These are phyloP conservation scores for Pelagia noctiluca DNA, from an alignment of 30 jellyfish, hydroid and myxozoan species.

Conservation along the genomic window DNA sequence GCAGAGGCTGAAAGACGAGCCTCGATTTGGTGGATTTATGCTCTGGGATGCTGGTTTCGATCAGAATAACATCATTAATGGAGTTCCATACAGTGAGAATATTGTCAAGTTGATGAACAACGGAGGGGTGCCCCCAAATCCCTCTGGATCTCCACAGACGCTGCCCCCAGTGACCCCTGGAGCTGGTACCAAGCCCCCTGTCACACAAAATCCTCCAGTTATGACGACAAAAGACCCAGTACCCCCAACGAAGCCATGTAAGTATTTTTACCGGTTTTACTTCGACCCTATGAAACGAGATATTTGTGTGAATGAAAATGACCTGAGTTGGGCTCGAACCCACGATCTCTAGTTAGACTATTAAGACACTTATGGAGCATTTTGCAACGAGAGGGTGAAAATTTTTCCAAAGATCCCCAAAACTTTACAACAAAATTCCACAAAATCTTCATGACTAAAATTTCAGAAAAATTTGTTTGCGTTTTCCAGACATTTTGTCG, in stretches of 20 bases:
- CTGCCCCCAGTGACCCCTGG: slow-evolving; percentile 80
- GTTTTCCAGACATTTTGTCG: too few relatives aligned
- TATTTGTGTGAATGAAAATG: too few relatives aligned
- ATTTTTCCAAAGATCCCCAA: too few relatives aligned
- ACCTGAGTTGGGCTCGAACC: too few relatives aligned
- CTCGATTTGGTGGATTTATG: slow-evolving; percentile 98
- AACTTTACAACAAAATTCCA: too few relatives aligned
- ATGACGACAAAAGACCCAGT: slow-evolving; percentile 36
- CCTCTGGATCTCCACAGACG: slow-evolving; percentile 89
- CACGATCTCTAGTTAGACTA: too few relatives aligned
- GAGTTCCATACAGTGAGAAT: slow-evolving; percentile 92
- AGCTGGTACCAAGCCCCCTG: slow-evolving; percentile 37
- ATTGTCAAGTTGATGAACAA: slow-evolving; percentile 80
- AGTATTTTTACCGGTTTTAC: too few relatives aligned
- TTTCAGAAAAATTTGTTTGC: too few relatives aligned
- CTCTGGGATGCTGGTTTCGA: slow-evolving; percentile 99
- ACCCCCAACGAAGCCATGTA: slow-evolving; percentile 80
- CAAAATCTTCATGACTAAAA: too few relatives aligned
- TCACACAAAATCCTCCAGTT: slow-evolving; percentile 33
- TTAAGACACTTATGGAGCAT: too few relatives aligned
- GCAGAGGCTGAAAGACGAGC: slow-evolving; percentile 86
- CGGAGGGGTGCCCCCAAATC: slow-evolving; percentile 81
- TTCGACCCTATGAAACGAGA: too few relatives aligned
- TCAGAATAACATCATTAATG: slow-evolving; percentile 93
- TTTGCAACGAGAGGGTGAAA: too few relatives aligned